Conservation (phyloP, 1,140 invertebrate genomes). For the Drosophila setifemur region DNA sequence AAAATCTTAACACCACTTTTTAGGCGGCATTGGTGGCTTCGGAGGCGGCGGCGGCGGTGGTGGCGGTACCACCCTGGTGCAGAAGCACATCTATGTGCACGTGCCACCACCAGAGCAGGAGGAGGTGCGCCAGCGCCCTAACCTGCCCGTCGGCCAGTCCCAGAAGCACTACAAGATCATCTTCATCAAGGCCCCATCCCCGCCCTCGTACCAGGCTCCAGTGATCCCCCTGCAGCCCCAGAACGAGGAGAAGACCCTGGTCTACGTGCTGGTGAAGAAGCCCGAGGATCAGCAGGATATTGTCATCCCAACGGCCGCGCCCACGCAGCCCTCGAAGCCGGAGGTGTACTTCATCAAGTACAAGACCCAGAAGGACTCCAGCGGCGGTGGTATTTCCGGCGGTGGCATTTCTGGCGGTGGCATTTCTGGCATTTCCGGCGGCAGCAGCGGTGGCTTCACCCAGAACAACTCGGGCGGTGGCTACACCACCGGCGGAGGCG, state of each 20-base stretch:
- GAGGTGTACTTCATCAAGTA: constrained; percentile 95
- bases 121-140: constrained; percentile 85
- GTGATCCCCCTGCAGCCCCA: constrained; percentile 89
- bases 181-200: constrained; percentile 93
- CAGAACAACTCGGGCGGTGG: constrained; percentile 81
- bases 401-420: constrained; percentile 71
- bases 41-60: constrained; percentile 78
- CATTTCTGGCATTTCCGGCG: constrained; percentile 68
- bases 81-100: constrained; percentile 92
- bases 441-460: constrained; percentile 58
- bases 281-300: constrained; percentile 91
- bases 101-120: constrained; percentile 90
- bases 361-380: constrained; percentile 88
- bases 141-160: constrained; percentile 84
- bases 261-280: constrained; percentile 94
- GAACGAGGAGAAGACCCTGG: constrained; percentile 94
- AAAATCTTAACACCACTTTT: constrained; percentile 8
- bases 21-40: constrained; percentile 75
- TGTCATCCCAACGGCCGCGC: constrained; percentile 88
- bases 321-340: constrained; percentile 91
- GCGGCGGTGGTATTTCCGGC: constrained; percentile 77
- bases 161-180: constrained; percentile 95
- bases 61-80: constrained; percentile 85
- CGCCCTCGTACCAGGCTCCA: constrained; percentile 89
- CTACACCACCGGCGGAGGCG: constrained; percentile 76